Conservation (phyloP, 2,888 invertebrate genomes). For the Tiliacea aurago region DNA sequence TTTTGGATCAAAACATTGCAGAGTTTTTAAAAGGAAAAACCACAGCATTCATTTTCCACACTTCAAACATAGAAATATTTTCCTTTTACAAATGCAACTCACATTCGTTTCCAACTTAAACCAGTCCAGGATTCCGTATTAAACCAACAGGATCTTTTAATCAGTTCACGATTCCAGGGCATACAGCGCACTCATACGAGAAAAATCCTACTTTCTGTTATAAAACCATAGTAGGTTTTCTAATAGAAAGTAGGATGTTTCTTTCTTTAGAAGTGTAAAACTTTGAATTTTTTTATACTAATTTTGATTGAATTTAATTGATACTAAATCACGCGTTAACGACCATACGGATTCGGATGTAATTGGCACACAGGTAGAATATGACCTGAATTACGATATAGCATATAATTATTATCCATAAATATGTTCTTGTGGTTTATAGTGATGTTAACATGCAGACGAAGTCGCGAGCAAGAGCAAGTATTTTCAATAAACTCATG, state of each 20-base stretch:
- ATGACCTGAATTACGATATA: neutral
- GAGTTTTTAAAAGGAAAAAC: neutral
- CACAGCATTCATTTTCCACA: neutral
- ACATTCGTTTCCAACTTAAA: conserved; percentile 15
- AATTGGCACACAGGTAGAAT: neutral
- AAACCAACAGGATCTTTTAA: conserved; percentile 28
- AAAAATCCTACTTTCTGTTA: neutral
- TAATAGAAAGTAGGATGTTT: no score
- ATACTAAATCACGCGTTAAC: neutral
- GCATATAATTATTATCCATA: neutral
- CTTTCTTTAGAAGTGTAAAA: neutral
- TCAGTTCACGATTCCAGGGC: conserved; percentile 32
- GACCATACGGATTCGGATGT: neutral
- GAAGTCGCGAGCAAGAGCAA: neutral
- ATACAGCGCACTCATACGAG: neutral
- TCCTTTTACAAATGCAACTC: conserved; percentile 19
- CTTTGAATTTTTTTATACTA: neutral
- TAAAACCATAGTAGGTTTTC: no score
- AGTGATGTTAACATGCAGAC: neutral
- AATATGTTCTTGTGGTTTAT: neutral
- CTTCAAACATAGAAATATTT: conserved; percentile 7
- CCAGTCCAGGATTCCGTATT: conserved; percentile 8
- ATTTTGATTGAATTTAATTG: no score
- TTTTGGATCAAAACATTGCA: neutral
- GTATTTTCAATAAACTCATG: conserved; percentile 38